Conservation (phyloP, 1,140 invertebrate genomes). For the Frieseomelitta varia region DNA sequence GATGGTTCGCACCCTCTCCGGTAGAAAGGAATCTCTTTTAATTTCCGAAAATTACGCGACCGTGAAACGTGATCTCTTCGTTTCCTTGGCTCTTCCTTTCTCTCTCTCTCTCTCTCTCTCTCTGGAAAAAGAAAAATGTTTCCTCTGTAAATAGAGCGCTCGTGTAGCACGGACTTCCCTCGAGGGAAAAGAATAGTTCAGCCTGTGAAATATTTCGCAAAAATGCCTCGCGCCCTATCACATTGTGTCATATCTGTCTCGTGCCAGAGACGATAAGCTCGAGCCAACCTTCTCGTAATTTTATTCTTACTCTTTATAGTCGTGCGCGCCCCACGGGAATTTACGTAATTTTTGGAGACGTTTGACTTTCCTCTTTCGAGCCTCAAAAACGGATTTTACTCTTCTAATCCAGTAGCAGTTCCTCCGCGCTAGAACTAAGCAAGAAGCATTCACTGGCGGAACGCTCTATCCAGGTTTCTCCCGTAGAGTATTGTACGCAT, state of each 20-base stretch:
- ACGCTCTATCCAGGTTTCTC: not conserved
- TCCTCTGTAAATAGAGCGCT: conserved; percentile 51
- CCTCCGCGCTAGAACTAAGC: too few relatives aligned
- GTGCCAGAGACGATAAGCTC: conserved; percentile 62
- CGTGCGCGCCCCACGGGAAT: conserved; percentile 31
- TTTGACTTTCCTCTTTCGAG: not conserved
- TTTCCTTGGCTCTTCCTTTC: not conserved
- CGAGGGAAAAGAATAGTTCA: conserved; percentile 2
- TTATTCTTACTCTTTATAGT: conserved; percentile 73
- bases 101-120: not conserved
- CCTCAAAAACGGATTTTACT: too few relatives aligned
- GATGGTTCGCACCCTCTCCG: not conserved
- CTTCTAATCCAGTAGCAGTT: too few relatives aligned
- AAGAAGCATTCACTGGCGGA: not conserved
- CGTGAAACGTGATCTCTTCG: conserved; percentile 11
- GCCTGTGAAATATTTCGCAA: conserved; percentile 16
- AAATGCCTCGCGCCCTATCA: not conserved
- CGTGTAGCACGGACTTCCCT: conserved; percentile 18
- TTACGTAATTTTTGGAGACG: conserved; percentile 22
- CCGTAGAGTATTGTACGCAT: conserved; percentile 53
- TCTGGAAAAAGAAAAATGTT: conserved; percentile 43
- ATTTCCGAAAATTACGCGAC: conserved; percentile 30
- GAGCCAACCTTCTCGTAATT: conserved; percentile 63
- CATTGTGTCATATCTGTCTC: conserved; percentile 26
- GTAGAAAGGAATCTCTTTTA: not conserved